Evolutionary conservation across 2,797 vertebrate genomes (phyloP).

Genomic region (Manis javanica): DNA sequence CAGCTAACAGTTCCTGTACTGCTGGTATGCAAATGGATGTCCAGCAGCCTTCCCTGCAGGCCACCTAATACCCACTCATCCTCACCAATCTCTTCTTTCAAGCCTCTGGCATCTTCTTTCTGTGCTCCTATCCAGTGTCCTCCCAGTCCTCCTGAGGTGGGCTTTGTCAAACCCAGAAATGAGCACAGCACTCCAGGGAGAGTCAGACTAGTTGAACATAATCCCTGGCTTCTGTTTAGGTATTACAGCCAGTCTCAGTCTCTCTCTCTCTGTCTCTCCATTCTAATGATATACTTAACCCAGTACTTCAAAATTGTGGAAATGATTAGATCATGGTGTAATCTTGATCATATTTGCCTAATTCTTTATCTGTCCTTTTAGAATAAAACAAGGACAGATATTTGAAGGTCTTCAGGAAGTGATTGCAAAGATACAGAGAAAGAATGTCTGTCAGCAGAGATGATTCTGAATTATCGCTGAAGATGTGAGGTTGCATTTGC

Average conservation of each 20-base stretch:
- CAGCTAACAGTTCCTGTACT: neutral
- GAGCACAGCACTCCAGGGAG: conserved; percentile 28
- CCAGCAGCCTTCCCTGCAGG: neutral
- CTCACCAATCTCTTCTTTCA: conserved; percentile 31
- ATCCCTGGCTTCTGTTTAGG: neutral
- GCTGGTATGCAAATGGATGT: neutral
- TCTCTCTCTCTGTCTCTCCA: neutral
- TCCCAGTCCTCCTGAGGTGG: conserved; percentile 28
- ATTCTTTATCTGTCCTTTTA: conserved; percentile 49
- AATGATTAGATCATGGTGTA: neutral
- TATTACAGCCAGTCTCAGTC: neutral
- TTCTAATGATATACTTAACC: neutral
- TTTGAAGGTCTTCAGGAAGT: conserved; percentile 37
- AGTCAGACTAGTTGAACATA: neutral
- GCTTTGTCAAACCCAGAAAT: conserved; percentile 46
- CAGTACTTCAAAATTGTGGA: neutral
- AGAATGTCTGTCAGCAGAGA: conserved; percentile 5
- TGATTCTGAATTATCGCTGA: conserved; percentile 35
- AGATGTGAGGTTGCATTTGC: neutral
- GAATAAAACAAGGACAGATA: conserved; percentile 35
- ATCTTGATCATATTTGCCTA: neutral
- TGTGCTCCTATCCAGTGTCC: neutral
- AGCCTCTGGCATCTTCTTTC: neutral
- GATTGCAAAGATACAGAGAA: neutral
- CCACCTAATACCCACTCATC: neutral